These are phyloP conservation scores for Zosterops pallidus DNA, from an alignment of 2,113 vertebrate species.

Conservation along the genomic window DNA sequence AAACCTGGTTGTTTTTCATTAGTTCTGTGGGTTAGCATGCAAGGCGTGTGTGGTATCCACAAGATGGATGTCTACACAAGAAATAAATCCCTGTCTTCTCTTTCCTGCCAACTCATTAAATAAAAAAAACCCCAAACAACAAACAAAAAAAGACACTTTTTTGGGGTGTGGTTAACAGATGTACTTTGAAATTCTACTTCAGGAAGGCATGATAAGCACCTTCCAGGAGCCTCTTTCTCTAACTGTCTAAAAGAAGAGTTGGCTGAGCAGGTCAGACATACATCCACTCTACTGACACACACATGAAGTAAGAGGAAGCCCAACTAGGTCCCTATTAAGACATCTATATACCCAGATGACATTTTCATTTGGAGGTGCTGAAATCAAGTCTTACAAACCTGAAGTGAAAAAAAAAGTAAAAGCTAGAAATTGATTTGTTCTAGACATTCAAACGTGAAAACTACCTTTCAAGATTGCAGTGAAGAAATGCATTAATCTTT, in stretches of 20 bases:
- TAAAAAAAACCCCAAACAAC: background rate
- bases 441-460: background rate
- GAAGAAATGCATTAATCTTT: background rate
- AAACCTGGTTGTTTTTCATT: background rate
- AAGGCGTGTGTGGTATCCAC: background rate
- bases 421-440: background rate
- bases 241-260: background rate
- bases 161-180: background rate
- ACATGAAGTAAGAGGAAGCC: background rate
- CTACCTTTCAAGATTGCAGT: background rate
- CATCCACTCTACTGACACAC: background rate
- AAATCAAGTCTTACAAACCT: background rate
- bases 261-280: background rate
- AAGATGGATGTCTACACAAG: background rate
- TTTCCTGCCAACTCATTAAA: background rate
- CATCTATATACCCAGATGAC: background rate
- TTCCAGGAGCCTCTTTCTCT: background rate
- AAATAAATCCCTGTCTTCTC: background rate
- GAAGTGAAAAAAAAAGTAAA: background rate
- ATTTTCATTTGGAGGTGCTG: background rate
- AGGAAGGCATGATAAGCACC: background rate
- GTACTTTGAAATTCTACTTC: background rate
- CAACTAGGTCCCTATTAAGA: background rate
- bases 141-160: background rate
- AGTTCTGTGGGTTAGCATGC: background rate